Evolutionary conservation across 2,113 vertebrate genomes (phyloP).

Genomic region (Oreochromis niloticus): DNA sequence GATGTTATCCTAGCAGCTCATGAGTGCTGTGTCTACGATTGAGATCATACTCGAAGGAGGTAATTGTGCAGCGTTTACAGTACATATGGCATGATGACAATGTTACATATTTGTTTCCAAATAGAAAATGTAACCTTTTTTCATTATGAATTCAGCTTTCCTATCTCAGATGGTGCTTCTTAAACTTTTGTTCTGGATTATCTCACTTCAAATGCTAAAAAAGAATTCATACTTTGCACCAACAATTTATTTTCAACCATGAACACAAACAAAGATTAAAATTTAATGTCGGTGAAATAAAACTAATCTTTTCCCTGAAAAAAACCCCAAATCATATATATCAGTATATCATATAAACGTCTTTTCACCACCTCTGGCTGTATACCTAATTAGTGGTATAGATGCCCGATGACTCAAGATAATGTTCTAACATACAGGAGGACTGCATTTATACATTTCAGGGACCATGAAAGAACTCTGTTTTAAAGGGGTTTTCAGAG

Average conservation of each 20-base stretch:
- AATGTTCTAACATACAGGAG: neutral
- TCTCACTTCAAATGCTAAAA: neutral
- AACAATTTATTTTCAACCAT: neutral
- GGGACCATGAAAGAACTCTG: neutral
- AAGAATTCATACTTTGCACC: neutral
- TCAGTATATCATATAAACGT: neutral
- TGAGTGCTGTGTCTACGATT: neutral
- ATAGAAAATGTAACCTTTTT: neutral
- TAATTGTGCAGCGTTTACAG: neutral
- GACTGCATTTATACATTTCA: neutral
- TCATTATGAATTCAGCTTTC: neutral
- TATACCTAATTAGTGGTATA: neutral
- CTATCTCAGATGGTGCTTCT: neutral
- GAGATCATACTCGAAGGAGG: neutral
- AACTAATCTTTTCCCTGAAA: neutral
- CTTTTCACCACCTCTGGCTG: neutral
- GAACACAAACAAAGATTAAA: neutral
- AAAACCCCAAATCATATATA: fast-evolving
- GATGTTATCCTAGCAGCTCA: neutral
- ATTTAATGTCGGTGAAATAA: neutral
- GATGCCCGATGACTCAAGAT: neutral
- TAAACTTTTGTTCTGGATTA: neutral
- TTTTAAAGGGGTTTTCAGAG: neutral
- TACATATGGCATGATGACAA: neutral
- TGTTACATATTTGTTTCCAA: neutral